phyloP scores from a whole-genome alignment of 2,113 vertebrate species.

The Silurus meridionalis region DNA sequence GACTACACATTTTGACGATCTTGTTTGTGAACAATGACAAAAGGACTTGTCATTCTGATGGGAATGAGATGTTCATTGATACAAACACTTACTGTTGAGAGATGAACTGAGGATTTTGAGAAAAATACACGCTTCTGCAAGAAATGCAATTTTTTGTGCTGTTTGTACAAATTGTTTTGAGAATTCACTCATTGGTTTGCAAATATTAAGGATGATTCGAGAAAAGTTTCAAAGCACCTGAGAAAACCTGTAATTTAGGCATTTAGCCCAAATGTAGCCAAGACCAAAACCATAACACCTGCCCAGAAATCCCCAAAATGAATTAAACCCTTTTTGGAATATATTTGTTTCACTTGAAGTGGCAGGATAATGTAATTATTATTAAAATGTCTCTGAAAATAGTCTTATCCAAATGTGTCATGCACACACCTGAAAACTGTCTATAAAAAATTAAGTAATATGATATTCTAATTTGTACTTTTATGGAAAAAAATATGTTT shows the following conservation, averaged over 20 bases:
- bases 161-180: no score
- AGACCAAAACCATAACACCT: neutral
- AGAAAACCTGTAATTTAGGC: neutral
- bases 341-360: neutral
- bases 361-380: neutral
- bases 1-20: no score
- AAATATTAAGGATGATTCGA: no score
- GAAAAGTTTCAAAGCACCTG: no score
- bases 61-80: no score
- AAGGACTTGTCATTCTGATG: no score
- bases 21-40: no score
- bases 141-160: no score
- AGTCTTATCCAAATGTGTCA: neutral
- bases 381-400: neutral
- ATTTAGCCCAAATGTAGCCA: neutral
- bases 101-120: no score
- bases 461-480: neutral
- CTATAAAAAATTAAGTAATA: neutral
- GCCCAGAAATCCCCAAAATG: slow-evolving; percentile 16
- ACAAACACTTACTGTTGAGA: no score
- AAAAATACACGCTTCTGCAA: no score
- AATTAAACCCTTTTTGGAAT: slow-evolving; percentile 1
- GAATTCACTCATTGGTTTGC: no score
- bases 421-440: neutral
- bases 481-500: neutral